These are phyloP conservation scores for Trachelus troglodyta DNA, from an alignment of 2,888 invertebrate species.

Conservation along the genomic window DNA sequence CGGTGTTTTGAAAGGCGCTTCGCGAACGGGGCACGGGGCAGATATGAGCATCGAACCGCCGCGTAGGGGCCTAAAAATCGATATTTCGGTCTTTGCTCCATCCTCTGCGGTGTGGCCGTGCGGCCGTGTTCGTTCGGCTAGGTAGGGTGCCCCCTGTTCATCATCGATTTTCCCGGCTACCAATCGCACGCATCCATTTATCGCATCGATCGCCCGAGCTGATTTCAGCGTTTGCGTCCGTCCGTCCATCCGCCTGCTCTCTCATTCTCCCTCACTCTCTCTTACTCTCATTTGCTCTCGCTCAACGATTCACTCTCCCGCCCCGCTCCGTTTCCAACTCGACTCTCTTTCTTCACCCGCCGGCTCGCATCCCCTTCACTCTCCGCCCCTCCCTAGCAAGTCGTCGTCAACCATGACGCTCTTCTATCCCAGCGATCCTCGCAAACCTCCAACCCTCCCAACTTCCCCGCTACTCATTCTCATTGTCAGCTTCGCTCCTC, in stretches of 20 bases:
- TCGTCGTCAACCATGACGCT: not conserved
- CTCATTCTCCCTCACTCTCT: not conserved
- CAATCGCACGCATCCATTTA: constrained; percentile 82
- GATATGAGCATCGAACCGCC: constrained; percentile 67
- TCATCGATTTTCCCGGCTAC: constrained; percentile 67
- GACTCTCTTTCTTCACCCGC: constrained; percentile 2
- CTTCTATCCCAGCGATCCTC: not conserved
- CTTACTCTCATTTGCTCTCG: not conserved
- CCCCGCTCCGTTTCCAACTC: constrained; percentile 9
- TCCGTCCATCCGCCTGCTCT: constrained; percentile 46
- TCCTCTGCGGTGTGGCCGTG: constrained; percentile 69
- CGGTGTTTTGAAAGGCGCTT: constrained; percentile 61
- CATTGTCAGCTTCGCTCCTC: constrained; percentile 3
- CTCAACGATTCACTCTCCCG: constrained; percentile 35
- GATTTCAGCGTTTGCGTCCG: constrained; percentile 63
- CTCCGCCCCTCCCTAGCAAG: not conserved
- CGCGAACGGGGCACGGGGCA: constrained; percentile 56
- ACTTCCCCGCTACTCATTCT: not conserved
- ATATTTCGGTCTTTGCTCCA: constrained; percentile 77
- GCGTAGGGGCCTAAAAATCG: constrained; percentile 78
- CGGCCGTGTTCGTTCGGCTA: constrained; percentile 35
- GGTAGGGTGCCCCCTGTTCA: constrained; percentile 55
- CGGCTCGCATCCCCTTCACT: not conserved
- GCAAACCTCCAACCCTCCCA: not conserved
- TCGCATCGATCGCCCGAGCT: constrained; percentile 76